These are phyloP conservation scores for Cyrtonyx montezumae DNA, from an alignment of 2,113 vertebrate genomes.

Conservation along the genomic window DNA sequence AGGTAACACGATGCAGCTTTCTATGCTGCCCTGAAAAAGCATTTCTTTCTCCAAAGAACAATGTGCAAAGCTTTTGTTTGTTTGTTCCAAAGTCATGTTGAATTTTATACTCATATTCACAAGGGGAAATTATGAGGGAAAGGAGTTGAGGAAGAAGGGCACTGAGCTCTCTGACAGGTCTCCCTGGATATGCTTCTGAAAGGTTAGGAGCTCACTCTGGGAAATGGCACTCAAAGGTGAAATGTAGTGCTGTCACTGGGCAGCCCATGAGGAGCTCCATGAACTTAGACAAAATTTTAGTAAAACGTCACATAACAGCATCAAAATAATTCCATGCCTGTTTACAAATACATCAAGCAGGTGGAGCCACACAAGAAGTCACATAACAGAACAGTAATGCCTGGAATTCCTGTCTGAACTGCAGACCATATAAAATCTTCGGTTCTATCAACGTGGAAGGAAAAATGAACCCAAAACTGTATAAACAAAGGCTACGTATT, in stretches of 20 bases:
- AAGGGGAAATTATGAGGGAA: neutral
- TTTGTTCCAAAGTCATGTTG: neutral
- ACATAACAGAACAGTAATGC: rapidly evolving
- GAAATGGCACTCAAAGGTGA: neutral
- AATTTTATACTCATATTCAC: neutral
- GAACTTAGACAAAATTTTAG: neutral
- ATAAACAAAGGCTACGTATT: neutral
- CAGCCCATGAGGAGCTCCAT: neutral
- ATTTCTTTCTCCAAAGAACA: neutral
- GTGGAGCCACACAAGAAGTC: rapidly evolving
- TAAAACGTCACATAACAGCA: neutral
- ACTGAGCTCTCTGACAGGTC: neutral
- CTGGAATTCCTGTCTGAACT: neutral
- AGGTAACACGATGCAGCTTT: neutral
- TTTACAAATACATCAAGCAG: neutral
- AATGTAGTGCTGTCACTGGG: neutral
- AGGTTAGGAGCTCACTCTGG: neutral
- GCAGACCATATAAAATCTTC: neutral
- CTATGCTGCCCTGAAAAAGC: neutral
- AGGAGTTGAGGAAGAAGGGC: neutral
- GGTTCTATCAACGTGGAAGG: neutral
- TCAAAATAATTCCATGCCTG: neutral
- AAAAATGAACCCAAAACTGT: neutral
- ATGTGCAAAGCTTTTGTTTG: neutral
- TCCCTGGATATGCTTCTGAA: neutral